Percentiles rank a stretch among this genome's conserved stretches.
phyloP scores from a whole-genome alignment of 2,888 invertebrate species.

The Creontiades dilutus region DNA sequence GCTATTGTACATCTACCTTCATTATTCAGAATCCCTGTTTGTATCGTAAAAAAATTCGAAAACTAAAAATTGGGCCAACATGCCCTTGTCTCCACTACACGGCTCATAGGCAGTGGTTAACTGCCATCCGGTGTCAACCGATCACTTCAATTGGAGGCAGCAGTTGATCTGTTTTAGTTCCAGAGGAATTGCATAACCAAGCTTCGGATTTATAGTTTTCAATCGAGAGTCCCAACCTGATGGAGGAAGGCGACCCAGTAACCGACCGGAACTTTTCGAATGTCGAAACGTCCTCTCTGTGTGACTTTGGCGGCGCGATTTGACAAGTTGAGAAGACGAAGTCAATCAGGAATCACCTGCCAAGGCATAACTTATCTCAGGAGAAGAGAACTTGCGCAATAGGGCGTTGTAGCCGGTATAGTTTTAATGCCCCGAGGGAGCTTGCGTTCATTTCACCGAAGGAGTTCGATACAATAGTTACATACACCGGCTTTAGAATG shows the following conservation, averaged over 20 bases:
- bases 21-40: too few relatives aligned
- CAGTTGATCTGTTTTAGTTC: too few relatives aligned
- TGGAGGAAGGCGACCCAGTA: background rate
- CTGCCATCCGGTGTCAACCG: too few relatives aligned
- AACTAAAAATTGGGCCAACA: too few relatives aligned
- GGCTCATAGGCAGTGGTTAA: too few relatives aligned
- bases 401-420: conserved; percentile 15
- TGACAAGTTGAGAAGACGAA: background rate
- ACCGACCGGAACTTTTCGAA: background rate
- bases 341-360: conserved; percentile 7
- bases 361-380: background rate
- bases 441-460: background rate
- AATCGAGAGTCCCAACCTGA: too few relatives aligned
- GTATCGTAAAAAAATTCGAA: too few relatives aligned
- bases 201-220: too few relatives aligned
- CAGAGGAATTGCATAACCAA: too few relatives aligned
- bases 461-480: background rate
- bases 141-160: too few relatives aligned
- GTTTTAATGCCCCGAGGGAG: background rate
- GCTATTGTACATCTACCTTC: too few relatives aligned
- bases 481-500: background rate
- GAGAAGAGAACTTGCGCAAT: background rate
- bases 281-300: background rate
- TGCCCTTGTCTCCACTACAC: too few relatives aligned
- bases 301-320: background rate